Percentiles rank a stretch among this genome's conserved stretches.
phyloP scores from a whole-genome alignment of 2,797 vertebrate genomes.

The Cichlasoma orientale region DNA sequence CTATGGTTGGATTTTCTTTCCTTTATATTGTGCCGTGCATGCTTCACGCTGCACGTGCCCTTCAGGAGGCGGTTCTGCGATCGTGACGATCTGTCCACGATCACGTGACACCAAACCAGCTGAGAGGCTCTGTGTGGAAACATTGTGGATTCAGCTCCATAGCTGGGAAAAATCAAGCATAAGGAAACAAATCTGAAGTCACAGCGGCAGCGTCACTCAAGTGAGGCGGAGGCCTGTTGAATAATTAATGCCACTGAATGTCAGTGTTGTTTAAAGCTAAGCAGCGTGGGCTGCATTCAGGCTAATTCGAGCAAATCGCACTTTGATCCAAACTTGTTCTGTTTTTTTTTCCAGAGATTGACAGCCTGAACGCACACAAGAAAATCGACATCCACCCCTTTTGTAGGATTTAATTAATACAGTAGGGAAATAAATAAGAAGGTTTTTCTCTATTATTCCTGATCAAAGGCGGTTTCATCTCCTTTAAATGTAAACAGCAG shows the following conservation, averaged over 20 bases:
- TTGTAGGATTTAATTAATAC: neutral
- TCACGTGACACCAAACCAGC: neutral
- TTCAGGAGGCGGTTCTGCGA: neutral
- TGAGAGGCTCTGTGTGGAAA: neutral
- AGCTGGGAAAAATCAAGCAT: too few species aligned
- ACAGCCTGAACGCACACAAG: neutral
- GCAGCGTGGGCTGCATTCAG: neutral
- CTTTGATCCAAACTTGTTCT: neutral
- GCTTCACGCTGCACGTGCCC: neutral
- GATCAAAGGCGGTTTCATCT: neutral
- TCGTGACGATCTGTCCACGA: accelerated
- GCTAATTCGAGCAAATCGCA: neutral
- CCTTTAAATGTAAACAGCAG: neutral
- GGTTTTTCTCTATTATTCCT: neutral
- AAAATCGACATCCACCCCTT: neutral
- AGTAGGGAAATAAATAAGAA: neutral
- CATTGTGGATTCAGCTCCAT: too few species aligned
- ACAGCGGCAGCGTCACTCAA: neutral
- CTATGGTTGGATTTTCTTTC: too few species aligned
- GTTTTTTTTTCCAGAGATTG: neutral
- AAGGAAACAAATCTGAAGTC: neutral
- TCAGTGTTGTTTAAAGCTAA: neutral
- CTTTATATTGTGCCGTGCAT: neutral
- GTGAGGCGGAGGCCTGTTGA: neutral
- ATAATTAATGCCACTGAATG: neutral